phyloP scores from a whole-genome alignment of 2,888 invertebrate species.

The Nephrotoma appendiculata region DNA sequence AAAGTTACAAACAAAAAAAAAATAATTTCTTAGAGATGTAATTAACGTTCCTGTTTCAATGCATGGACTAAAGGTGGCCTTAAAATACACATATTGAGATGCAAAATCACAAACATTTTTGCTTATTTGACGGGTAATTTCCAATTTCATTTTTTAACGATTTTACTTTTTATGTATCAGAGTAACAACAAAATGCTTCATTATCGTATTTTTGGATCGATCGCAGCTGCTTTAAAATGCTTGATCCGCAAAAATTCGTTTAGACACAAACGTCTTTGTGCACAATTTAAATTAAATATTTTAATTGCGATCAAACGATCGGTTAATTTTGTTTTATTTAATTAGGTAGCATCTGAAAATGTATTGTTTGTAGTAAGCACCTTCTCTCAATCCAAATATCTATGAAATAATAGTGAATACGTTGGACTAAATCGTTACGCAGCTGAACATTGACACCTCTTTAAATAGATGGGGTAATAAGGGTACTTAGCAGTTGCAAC shows the following conservation, averaged over 20 bases:
- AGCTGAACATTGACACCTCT: no score
- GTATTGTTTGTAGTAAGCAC: no score
- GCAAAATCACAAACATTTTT: background rate
- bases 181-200: background rate
- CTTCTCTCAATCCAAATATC: no score
- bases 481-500: no score
- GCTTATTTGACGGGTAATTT: background rate
- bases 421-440: no score
- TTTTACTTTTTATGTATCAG: background rate
- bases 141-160: background rate
- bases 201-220: background rate
- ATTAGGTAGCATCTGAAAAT: no score
- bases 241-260: background rate
- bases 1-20: background rate
- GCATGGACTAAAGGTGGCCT: background rate
- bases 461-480: no score
- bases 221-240: background rate
- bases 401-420: no score
- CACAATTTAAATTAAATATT: no score
- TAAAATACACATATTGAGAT: background rate
- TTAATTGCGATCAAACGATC: no score
- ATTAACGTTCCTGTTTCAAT: background rate
- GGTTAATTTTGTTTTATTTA: no score
- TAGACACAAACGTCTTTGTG: background rate
- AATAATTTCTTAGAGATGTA: background rate